Conservation (phyloP, 2,113 vertebrate species). For the Laticauda laticaudata region DNA sequence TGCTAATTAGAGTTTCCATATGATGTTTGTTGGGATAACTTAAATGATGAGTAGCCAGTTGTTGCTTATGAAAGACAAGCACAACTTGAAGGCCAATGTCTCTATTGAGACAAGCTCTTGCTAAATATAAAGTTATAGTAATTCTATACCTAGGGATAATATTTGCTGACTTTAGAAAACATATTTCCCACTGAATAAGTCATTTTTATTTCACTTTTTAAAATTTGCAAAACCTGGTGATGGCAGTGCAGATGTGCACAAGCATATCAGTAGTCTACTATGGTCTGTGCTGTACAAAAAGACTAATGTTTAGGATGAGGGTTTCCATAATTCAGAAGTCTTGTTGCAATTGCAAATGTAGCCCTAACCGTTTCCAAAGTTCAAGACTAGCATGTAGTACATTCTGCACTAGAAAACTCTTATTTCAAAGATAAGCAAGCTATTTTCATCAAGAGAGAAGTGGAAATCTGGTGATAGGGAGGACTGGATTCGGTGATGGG, state of each 20-base stretch:
- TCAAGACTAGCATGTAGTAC: background rate
- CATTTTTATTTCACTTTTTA: constrained; percentile 65
- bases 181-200: constrained; percentile 61
- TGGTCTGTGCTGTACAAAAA: background rate
- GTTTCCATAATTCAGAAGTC: background rate
- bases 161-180: constrained; percentile 71
- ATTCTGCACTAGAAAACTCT: background rate
- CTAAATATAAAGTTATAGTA: constrained; percentile 70
- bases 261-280: constrained; percentile 12
- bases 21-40: constrained; percentile 67
- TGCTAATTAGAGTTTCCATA: constrained; percentile 71
- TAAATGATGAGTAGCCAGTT: constrained; percentile 71
- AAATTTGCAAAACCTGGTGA: constrained; percentile 61
- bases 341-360: background rate
- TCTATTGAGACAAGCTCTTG: constrained; percentile 64
- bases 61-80: constrained; percentile 73
- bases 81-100: constrained; percentile 70
- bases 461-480: background rate
- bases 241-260: background rate
- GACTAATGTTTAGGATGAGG: constrained; percentile 3
- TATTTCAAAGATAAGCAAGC: background rate
- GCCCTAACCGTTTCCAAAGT: background rate
- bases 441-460: background rate
- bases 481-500: background rate
- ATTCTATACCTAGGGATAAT: constrained; percentile 62